Percentiles rank a stretch among this genome's conserved stretches.
Conservation (phyloP, 2,888 invertebrate species). For the Dorcus parallelipipedus region DNA sequence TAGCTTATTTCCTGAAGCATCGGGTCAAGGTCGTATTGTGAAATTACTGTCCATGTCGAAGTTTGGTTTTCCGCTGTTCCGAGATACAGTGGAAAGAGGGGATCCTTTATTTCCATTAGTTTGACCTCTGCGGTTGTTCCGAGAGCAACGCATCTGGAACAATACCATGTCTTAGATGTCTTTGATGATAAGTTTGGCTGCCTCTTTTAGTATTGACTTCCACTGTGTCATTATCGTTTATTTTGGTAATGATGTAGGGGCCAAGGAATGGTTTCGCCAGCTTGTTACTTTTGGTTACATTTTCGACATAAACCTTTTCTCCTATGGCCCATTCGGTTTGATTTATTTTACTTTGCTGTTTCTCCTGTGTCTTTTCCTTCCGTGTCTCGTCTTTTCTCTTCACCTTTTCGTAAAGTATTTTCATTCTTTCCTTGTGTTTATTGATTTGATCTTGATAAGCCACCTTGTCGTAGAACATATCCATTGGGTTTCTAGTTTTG, state of each 20-base stretch:
- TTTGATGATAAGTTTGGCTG: neutral
- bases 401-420: neutral
- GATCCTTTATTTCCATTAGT: neutral
- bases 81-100: neutral
- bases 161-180: slow-evolving; percentile 4
- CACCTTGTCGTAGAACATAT: neutral
- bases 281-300: neutral
- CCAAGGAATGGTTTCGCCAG: neutral
- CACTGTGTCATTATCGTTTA: neutral
- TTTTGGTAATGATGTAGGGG: neutral
- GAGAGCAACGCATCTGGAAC: neutral
- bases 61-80: neutral
- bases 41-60: neutral
- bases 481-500: neutral
- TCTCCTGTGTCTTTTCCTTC: neutral
- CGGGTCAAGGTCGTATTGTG: neutral
- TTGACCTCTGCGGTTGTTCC: neutral
- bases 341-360: neutral
- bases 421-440: neutral
- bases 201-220: neutral
- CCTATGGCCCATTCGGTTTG: neutral
- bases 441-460: neutral
- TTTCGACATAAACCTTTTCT: neutral
- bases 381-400: neutral
- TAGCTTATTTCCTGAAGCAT: neutral